These are phyloP conservation scores for Pristionchus fissidentatus DNA, from an alignment of 2,888 invertebrate species.

Conservation along the genomic window DNA sequence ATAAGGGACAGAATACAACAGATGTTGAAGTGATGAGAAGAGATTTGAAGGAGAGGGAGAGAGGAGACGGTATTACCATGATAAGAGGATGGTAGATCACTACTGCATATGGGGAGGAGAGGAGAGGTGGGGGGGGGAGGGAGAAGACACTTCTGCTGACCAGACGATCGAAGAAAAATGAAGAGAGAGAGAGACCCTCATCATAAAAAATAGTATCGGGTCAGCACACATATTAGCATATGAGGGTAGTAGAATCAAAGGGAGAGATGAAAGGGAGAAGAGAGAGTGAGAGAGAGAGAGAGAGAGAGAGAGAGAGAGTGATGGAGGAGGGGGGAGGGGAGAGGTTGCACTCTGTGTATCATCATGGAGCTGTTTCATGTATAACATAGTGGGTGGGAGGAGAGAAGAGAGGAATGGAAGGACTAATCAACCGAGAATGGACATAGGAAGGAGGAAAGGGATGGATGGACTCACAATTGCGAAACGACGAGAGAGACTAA, in stretches of 20 bases:
- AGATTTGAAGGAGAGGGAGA: slow-evolving; percentile 25
- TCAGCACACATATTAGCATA: slow-evolving; percentile 2
- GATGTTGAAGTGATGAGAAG: slow-evolving; percentile 35
- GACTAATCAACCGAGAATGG: slow-evolving; percentile 13
- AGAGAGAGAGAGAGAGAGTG: slow-evolving; percentile 13
- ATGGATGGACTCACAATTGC: slow-evolving; percentile 24
- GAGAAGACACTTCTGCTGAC: no score
- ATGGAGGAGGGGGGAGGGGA: not conserved
- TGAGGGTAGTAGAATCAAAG: not conserved
- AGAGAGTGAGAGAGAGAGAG: slow-evolving; percentile 37
- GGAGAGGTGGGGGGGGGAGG: not conserved
- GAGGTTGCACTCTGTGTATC: not conserved
- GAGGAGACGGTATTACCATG: slow-evolving; percentile 1
- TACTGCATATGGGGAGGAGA: not conserved
- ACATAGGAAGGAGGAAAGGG: slow-evolving; percentile 1
- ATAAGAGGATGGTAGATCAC: not conserved
- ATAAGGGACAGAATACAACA: slow-evolving; percentile 35
- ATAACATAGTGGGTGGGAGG: slow-evolving; percentile 23
- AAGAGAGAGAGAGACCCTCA: not conserved
- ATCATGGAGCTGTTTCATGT: slow-evolving; percentile 4
- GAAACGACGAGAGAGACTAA: slow-evolving; percentile 40
- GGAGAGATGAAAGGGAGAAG: slow-evolving; percentile 10
- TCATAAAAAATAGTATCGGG: not conserved
- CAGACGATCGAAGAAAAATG: not conserved
- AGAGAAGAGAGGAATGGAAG: no score